Evolutionary conservation across 2,797 vertebrate species (phyloP).

Genomic region (Anabas testudineus): DNA sequence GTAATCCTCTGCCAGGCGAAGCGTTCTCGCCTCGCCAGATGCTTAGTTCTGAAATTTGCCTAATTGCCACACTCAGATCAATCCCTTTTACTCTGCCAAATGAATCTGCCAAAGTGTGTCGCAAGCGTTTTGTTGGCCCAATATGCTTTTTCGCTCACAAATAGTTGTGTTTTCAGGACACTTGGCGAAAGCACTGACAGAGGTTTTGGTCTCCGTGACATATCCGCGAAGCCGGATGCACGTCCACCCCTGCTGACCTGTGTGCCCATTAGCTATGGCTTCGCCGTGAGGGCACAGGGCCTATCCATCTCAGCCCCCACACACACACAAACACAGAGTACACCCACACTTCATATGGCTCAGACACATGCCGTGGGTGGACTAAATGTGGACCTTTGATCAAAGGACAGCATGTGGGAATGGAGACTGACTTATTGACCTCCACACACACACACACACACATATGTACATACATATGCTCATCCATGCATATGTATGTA

Average conservation of each 20-base stretch:
- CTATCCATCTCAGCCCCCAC: conserved; percentile 65
- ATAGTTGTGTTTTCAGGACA: conserved; percentile 43
- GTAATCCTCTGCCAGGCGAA: conserved; percentile 77
- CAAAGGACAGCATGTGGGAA: conserved; percentile 66
- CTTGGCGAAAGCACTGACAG: conserved; percentile 22
- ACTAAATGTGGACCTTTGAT: conserved; percentile 75
- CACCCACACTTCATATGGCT: conserved; percentile 73
- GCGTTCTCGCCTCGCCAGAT: conserved; percentile 77
- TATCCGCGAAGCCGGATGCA: conserved; percentile 32
- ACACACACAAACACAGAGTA: conserved; percentile 50
- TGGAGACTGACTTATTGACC: conserved; percentile 68
- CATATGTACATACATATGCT: conserved; percentile 10
- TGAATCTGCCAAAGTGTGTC: conserved; percentile 72
- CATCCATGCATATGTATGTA: conserved; percentile 16
- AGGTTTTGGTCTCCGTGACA: conserved; percentile 40
- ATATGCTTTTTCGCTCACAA: conserved; percentile 51
- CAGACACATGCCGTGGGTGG: conserved; percentile 68
- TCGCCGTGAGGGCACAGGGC: conserved; percentile 51
- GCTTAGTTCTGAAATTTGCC: conserved; percentile 81
- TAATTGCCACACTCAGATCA: conserved; percentile 80
- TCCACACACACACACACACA: conserved; percentile 21
- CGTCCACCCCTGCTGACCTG: conserved; percentile 65
- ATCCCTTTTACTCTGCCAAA: conserved; percentile 74
- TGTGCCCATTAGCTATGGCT: conserved; percentile 63
- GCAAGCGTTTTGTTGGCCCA: conserved; percentile 69